A percentile compares a stretch with the other conserved stretches of the same genome.
Evolutionary conservation across 1,140 invertebrate species (phyloP).

Genomic region (Heliothis virescens): DNA sequence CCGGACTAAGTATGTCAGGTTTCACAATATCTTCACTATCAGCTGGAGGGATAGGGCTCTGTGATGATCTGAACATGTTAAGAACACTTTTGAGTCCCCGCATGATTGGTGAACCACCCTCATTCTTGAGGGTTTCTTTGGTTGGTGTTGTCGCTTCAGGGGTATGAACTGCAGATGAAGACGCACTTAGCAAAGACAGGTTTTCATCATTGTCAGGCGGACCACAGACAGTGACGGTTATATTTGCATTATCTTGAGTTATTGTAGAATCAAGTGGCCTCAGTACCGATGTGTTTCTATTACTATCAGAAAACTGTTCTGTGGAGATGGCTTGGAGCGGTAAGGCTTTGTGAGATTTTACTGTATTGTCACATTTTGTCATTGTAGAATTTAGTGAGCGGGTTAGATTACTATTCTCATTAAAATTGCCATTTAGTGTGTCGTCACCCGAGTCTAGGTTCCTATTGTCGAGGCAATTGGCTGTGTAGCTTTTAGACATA

Average conservation of each 20-base stretch:
- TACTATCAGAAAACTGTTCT: constrained; percentile 60
- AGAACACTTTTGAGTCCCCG: constrained; percentile 79
- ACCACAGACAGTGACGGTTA: constrained; percentile 61
- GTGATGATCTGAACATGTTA: constrained; percentile 79
- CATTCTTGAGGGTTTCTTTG: constrained; percentile 73
- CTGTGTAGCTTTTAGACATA: constrained; percentile 79
- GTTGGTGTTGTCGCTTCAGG: constrained; percentile 79
- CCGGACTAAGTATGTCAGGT: constrained; percentile 8
- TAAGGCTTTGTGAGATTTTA: constrained; percentile 64
- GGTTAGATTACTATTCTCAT: constrained; percentile 69
- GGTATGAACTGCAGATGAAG: constrained; percentile 71
- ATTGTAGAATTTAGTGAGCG: constrained; percentile 73
- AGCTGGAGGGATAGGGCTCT: constrained; percentile 72
- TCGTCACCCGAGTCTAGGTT: constrained; percentile 59
- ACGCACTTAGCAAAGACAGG: constrained; percentile 72
- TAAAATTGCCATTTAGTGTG: constrained; percentile 55
- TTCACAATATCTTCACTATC: constrained; percentile 51
- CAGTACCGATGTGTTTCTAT: constrained; percentile 59
- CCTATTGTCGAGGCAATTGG: constrained; percentile 65
- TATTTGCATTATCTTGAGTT: constrained; percentile 59
- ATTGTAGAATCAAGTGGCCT: constrained; percentile 57
- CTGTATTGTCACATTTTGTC: constrained; percentile 64
- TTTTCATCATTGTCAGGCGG: constrained; percentile 69
- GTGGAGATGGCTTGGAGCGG: constrained; percentile 68
- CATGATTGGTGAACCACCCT: constrained; percentile 76